Base-by-base conservation (phyloP, 2,888 invertebrate genomes). In the Sminthurides aquaticus region DNA sequence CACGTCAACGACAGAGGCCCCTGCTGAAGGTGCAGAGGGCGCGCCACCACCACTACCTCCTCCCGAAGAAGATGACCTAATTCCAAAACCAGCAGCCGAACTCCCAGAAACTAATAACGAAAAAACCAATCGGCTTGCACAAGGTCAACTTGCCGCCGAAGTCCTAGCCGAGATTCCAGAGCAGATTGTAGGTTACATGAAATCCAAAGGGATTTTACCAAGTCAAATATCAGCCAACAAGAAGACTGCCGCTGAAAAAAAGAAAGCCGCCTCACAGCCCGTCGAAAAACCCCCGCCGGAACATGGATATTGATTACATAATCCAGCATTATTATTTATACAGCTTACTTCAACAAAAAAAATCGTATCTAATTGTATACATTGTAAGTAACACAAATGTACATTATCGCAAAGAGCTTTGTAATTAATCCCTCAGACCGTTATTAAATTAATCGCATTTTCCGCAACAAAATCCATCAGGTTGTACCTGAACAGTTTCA, bases 121-220 rank as follows among this genome's bases (percentile, higher is more conserved):
- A 43, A 60, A 64, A 11, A 71, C 71, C 11, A 64, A 65, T 59
- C 61, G 68, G 54, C 34, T 71, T 18, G 69, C 71, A 11, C 68
- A 69, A 62, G 67, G 70, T 27, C 68, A 69, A 60, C 59, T 84
- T 57, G 84, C 84, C 26, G 81, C 81, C 74, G 84, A 83, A 74
- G 83, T 84, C n/a, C n/a, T n/a, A n/a, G n/a, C n/a, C n/a, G n/a
- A n/a, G n/a, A n/a, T n/a, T n/a, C n/a, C n/a, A n/a, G 79, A 79
- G 57, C 83, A 83, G 71, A 75, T 80, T 60, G 65, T 79, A n/a
- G 72, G 77, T 15, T 79, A 76, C 70, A 82, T 82, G 83, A 80
- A 79, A 70, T 76, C 77, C 24, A 77, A 79, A 60, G 77, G 77
- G 49, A 77, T 82, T 64, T 76, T 77, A 64, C 82, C 83, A 11